Percentiles rank a stretch among this genome's conserved stretches.
These are phyloP conservation scores for Idris sp. DNA, from an alignment of 1,140 invertebrate species.

Conservation along the genomic window DNA sequence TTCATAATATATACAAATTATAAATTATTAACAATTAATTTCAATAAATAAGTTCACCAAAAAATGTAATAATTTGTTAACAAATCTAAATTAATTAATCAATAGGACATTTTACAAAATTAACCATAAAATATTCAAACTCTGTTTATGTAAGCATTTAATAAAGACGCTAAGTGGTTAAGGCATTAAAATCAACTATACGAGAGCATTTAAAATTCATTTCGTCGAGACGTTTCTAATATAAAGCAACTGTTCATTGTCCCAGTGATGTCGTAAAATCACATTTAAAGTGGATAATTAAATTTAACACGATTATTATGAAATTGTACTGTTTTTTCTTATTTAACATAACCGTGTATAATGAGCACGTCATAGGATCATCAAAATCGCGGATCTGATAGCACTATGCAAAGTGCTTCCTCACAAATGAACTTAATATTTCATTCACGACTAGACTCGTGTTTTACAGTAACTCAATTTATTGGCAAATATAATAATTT, in stretches of 20 bases:
- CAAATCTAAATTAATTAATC: background rate
- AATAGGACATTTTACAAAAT: background rate
- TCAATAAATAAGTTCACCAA: too few species aligned
- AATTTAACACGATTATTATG: conserved; percentile 28
- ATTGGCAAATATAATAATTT: too few species aligned
- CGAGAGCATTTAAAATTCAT: conserved; percentile 42
- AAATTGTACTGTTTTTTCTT: conserved; percentile 29
- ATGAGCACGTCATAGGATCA: conserved; percentile 6
- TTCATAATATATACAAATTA: too few species aligned
- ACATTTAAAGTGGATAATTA: conserved; percentile 7
- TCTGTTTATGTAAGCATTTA: conserved; percentile 18
- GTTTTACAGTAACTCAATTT: too few species aligned
- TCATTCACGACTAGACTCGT: too few species aligned
- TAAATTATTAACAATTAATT: too few species aligned
- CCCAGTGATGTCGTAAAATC: conserved; percentile 29
- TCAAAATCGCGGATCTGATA: background rate
- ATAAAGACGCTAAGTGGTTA: conserved; percentile 28
- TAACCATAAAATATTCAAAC: too few species aligned
- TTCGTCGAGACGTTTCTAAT: conserved; percentile 45
- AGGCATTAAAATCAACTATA: conserved; percentile 9
- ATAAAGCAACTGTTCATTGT: conserved; percentile 42
- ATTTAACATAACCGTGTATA: conserved; percentile 23
- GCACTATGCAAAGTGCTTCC: background rate
- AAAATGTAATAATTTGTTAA: too few species aligned
- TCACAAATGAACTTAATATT: too few species aligned